These are phyloP conservation scores for Heterodera filipjevi DNA, from an alignment of 2,888 invertebrate genomes.

Conservation along the genomic window DNA sequence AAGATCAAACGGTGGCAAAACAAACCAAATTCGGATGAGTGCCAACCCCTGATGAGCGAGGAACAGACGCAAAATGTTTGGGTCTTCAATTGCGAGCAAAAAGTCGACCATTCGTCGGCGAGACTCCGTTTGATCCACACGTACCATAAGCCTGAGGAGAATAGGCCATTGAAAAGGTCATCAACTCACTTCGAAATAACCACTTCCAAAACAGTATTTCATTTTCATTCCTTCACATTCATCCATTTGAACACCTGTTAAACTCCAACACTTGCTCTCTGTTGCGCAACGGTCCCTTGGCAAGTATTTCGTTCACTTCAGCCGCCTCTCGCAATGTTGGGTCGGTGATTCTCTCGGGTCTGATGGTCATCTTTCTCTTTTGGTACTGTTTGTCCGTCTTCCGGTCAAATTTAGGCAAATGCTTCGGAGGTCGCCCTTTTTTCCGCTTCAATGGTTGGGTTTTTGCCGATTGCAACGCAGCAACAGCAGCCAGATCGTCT, in stretches of 20 bases:
- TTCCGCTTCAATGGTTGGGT: background rate
- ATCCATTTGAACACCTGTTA: constrained; percentile 30
- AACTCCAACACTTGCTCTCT: constrained; percentile 37
- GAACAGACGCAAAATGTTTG: constrained; percentile 33
- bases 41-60: constrained; percentile 33
- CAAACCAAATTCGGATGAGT: constrained; percentile 35
- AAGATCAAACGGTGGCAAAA: constrained; percentile 26
- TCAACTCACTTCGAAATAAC: background rate
- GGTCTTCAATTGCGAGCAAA: constrained; percentile 27
- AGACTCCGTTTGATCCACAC: constrained; percentile 34
- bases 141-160: constrained; percentile 32
- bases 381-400: background rate
- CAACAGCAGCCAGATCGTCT: background rate
- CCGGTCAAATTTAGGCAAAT: background rate
- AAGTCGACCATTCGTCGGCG: constrained; percentile 35
- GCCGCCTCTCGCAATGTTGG: constrained; percentile 25
- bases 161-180: background rate
- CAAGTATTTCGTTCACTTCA: constrained; percentile 35
- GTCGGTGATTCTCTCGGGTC: constrained; percentile 3
- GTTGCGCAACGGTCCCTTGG: constrained; percentile 34
- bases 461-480: background rate
- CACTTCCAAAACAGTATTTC: background rate
- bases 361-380: background rate
- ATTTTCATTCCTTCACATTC: background rate
- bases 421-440: background rate